Evolutionary conservation across 2,113 vertebrate genomes (phyloP), one percentile per base, ranked within the genome.

Genomic region (Lophura nycthemera): DNA sequence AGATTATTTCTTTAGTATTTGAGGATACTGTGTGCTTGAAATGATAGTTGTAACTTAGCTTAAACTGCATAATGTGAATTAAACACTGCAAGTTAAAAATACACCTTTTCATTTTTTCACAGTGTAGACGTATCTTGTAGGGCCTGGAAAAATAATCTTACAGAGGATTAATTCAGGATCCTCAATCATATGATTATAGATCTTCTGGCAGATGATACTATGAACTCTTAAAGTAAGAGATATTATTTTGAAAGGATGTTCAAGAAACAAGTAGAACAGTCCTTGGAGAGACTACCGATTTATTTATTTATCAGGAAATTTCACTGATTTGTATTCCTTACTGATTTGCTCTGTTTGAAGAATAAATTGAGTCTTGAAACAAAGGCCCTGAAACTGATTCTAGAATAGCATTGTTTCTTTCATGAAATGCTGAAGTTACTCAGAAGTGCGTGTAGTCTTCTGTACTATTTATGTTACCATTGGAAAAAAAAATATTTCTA

Each of bases 281-380:
- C 10, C 30, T 89, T 85, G 22, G 21, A 75, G 48, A 61, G 10
- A 40, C 7, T 61, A 32, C 17, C 30, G 11, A 38, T 1, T 1
- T 40, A 52, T 34, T n/a, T 67, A 30, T 32, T 5, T 69, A 81
- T 45, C 27, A 61, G 34, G 17, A 83, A 73, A 32, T 11, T 11
- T 3, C 43, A 83, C 69, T 83, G 67, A 89, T 92, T 87, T 87
- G 2, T 91, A 74, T 65, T 89, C 40, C 54, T 78, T 95, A 74
- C 82, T 56, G 82, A 76, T 79, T 73, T 80, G 6, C 91, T 89
- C 17, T 79, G 25, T 79, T 94, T 87, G 63, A 89, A 87, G 67
- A 91, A 65, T 66, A 89, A 82, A 83, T 59, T 85, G 18, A 22
- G 67, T 82, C 54, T 65, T 83, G 71, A 87, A 91, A 75, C 27